These are phyloP conservation scores for Syngnathoides biaculeatus DNA, from an alignment of 2,113 vertebrate species.

Conservation along the genomic window DNA sequence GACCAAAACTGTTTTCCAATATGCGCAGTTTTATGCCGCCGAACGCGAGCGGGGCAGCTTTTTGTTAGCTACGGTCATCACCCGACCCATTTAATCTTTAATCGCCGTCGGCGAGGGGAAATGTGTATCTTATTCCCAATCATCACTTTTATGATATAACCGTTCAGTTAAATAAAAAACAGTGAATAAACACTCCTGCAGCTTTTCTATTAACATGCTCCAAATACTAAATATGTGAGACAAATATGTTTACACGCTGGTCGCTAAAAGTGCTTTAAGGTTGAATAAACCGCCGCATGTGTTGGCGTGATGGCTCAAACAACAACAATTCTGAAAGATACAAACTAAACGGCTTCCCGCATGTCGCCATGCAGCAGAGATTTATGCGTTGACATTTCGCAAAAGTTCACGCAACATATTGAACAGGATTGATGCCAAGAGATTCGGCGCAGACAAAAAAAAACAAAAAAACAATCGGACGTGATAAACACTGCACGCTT, in stretches of 20 bases:
- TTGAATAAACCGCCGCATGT: constrained; percentile 10
- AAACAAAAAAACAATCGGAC: constrained; percentile 19
- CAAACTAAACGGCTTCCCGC: constrained; percentile 39
- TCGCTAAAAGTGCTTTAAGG: constrained; percentile 6
- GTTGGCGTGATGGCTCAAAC: constrained; percentile 5
- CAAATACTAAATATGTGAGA: constrained; percentile 8
- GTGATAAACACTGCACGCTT: constrained; percentile 16
- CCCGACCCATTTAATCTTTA: background rate
- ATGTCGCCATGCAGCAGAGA: constrained; percentile 54
- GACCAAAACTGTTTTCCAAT: background rate
- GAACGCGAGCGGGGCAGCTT: background rate
- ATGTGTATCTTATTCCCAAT: background rate
- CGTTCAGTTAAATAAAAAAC: constrained; percentile 4
- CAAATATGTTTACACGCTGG: constrained; percentile 21
- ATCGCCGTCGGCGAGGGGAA: background rate
- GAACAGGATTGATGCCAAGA: constrained; percentile 20
- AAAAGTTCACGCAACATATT: constrained; percentile 40
- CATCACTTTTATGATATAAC: background rate
- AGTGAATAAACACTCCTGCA: constrained; percentile 20
- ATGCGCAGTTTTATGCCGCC: background rate
- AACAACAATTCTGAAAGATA: constrained; percentile 26
- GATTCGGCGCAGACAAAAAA: constrained; percentile 21
- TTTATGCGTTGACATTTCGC: constrained; percentile 59
- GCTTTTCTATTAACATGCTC: constrained; percentile 2
- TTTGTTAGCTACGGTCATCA: background rate